phyloP scores from a whole-genome alignment of 2,113 vertebrate species.

The Suricata suricatta region DNA sequence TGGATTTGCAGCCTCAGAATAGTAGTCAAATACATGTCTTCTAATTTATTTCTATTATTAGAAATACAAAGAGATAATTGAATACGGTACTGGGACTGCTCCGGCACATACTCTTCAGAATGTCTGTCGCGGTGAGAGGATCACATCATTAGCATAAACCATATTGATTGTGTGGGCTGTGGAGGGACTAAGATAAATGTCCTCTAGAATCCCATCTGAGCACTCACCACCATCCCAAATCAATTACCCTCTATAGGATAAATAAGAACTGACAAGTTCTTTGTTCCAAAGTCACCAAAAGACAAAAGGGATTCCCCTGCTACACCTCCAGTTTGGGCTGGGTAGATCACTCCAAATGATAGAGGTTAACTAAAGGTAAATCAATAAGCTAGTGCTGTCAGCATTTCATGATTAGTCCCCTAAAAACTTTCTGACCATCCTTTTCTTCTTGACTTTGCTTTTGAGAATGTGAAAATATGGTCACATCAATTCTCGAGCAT shows the following conservation, averaged over 20 bases:
- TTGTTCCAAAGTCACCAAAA: slow-evolving; percentile 60
- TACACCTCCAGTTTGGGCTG: neutral
- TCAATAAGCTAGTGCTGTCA: slow-evolving; percentile 40
- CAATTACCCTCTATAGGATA: slow-evolving; percentile 39
- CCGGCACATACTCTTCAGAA: neutral
- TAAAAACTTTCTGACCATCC: slow-evolving; percentile 56
- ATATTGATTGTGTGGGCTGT: neutral
- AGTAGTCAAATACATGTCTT: slow-evolving; percentile 74
- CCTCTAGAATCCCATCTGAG: slow-evolving; percentile 59
- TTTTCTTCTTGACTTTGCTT: slow-evolving; percentile 66
- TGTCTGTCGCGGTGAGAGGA: neutral
- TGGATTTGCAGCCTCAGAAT: slow-evolving; percentile 71
- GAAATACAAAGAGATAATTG: slow-evolving; percentile 66
- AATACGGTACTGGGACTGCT: slow-evolving; percentile 24
- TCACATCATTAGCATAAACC: neutral
- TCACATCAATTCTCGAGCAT: slow-evolving; percentile 86
- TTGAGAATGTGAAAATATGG: slow-evolving; percentile 88
- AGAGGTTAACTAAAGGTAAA: slow-evolving; percentile 54
- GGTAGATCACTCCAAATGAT: slow-evolving; percentile 46
- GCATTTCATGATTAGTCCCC: slow-evolving; percentile 16
- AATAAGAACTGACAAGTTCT: slow-evolving; percentile 61
- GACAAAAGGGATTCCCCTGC: slow-evolving; percentile 55
- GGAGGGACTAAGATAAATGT: slow-evolving; percentile 62
- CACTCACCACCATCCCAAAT: slow-evolving; percentile 34
- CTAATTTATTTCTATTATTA: slow-evolving; percentile 67